Evolutionary conservation across 2,888 invertebrate species (phyloP).

Genomic region (Tanypteryx hageni): DNA sequence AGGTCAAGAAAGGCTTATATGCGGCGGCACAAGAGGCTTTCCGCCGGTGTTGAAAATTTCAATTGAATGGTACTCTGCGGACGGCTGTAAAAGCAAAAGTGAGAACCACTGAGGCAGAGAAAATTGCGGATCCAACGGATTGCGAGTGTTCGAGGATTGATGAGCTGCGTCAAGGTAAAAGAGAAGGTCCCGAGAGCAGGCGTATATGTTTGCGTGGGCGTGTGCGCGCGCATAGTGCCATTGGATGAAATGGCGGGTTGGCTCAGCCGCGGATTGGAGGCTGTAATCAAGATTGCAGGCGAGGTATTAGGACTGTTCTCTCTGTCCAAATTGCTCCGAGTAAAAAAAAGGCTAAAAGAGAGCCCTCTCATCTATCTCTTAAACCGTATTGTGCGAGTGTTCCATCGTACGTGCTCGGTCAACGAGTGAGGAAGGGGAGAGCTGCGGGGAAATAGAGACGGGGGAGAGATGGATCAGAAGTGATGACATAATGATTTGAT

Average conservation of each 20-base stretch:
- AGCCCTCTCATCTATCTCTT: neutral
- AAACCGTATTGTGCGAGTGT: neutral
- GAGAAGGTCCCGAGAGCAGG: neutral
- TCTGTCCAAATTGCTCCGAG: neutral
- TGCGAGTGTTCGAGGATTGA: constrained; percentile 30
- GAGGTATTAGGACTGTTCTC: neutral
- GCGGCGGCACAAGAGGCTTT: neutral
- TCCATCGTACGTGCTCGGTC: neutral
- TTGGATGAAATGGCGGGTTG: neutral
- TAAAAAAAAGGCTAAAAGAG: neutral
- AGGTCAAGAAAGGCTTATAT: too few relatives aligned
- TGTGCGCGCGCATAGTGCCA: neutral
- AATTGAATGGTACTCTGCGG: neutral
- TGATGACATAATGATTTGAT: neutral
- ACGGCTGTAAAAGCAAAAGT: neutral
- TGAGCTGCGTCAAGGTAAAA: neutral
- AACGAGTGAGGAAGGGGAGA: neutral
- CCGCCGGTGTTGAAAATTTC: neutral
- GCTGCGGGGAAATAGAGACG: neutral
- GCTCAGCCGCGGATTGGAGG: neutral
- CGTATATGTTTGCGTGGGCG: too few relatives aligned
- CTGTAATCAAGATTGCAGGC: neutral
- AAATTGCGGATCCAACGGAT: neutral
- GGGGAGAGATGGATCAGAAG: neutral
- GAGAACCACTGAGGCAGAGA: neutral